Conservation (phyloP, 2,888 invertebrate species). For the Epinotia ramella region DNA sequence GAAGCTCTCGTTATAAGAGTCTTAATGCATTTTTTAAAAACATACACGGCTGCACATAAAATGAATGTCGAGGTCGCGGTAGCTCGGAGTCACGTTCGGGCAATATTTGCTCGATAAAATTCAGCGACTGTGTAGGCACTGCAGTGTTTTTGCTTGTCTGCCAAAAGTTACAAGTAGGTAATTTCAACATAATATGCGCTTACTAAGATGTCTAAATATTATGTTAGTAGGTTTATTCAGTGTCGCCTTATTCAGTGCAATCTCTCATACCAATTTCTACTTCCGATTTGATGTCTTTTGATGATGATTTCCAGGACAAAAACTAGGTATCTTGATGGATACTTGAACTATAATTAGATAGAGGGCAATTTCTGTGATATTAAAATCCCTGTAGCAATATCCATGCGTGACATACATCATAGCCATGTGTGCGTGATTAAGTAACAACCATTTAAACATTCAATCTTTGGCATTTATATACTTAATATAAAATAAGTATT, state of each 20-base stretch:
- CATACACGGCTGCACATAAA: slow-evolving; percentile 38
- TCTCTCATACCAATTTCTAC: not conserved
- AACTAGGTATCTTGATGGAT: no score
- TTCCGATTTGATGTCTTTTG: no score
- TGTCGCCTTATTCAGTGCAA: no score
- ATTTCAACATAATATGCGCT: slow-evolving; percentile 12
- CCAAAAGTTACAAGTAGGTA: slow-evolving; percentile 21
- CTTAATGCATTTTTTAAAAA: slow-evolving; percentile 38
- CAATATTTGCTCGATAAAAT: slow-evolving; percentile 79
- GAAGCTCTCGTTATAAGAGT: slow-evolving; percentile 6
- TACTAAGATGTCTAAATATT: not conserved
- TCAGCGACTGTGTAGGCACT: slow-evolving; percentile 68
- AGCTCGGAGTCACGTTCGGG: slow-evolving; percentile 71
- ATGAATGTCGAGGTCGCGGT: slow-evolving; percentile 43
- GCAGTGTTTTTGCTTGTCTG: slow-evolving; percentile 52
- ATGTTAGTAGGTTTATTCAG: no score
- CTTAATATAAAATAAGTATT: no score
- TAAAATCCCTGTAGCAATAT: not conserved
- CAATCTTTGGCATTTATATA: no score
- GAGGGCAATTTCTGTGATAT: no score
- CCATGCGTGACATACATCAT: no score
- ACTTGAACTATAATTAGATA: no score
- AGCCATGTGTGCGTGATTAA: no score
- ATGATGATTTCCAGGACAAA: no score
- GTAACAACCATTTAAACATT: no score